phyloP scores from a whole-genome alignment of 1,140 invertebrate genomes.

The Formica selysi region DNA sequence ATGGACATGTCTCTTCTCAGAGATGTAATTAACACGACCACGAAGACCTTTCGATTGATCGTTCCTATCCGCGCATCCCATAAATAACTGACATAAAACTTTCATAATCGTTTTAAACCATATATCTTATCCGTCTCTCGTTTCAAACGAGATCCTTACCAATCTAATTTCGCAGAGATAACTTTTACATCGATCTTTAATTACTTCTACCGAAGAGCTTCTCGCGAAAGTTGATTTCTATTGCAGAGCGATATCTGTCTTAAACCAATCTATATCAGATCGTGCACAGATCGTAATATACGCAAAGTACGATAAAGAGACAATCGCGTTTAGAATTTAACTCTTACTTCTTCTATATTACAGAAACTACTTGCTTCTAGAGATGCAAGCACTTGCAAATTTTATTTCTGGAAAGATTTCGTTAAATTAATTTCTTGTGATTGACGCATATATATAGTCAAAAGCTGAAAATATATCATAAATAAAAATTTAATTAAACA shows the following conservation, averaged over 20 bases:
- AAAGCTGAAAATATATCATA: not conserved
- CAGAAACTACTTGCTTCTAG: not conserved
- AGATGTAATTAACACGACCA: constrained; percentile 5
- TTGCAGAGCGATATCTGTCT: not conserved
- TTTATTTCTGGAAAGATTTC: not conserved
- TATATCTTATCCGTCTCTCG: not conserved
- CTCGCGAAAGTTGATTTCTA: not conserved
- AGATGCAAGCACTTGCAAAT: not conserved
- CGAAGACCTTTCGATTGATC: constrained; percentile 12
- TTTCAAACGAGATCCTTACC: not conserved
- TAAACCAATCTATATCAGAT: constrained; percentile 19
- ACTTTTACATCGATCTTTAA: constrained; percentile 21
- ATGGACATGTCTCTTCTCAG: not conserved
- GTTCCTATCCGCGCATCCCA: too few relatives aligned
- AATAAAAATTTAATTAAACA: constrained; percentile 19
- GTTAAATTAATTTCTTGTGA: not conserved
- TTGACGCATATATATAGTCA: not conserved
- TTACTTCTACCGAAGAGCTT: constrained; percentile 14
- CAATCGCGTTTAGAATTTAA: not conserved
- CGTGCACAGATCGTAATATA: not conserved
- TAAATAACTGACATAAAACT: constrained; percentile 24
- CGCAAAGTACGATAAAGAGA: not conserved
- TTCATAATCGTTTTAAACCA: not conserved
- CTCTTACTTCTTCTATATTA: not conserved
- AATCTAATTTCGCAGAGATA: not conserved